Evolutionary conservation across 2,888 invertebrate genomes (phyloP).

Genomic region (Platynereis dumerilii): DNA sequence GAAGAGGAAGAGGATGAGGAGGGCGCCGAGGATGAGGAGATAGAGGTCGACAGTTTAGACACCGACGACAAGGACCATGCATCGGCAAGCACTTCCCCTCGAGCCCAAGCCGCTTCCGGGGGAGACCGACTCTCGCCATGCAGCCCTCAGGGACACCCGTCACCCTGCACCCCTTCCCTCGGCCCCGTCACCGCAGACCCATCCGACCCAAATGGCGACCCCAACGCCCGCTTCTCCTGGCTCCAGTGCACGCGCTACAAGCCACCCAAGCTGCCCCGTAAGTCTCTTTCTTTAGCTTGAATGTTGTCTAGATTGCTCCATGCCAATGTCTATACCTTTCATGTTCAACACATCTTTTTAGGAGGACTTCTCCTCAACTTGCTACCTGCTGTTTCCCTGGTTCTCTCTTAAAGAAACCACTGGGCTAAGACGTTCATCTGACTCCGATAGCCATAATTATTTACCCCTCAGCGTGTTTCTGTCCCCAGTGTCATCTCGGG

Average conservation of each 20-base stretch:
- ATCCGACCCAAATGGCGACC: constrained; percentile 8
- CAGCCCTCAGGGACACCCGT: not conserved
- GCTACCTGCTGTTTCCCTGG: no score
- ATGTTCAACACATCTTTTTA: no score
- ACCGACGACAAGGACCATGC: not conserved
- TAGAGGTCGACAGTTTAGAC: not conserved
- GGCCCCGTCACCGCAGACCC: not conserved
- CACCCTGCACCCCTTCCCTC: constrained; percentile 1
- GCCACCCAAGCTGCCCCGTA: constrained; percentile 59
- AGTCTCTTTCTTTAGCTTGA: constrained; percentile 34
- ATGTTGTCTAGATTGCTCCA: no score
- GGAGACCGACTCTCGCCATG: constrained; percentile 6
- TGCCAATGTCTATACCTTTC: no score
- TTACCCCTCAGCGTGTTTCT: no score
- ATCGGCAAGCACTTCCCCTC: not conserved
- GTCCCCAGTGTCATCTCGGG: no score
- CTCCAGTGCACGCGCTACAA: constrained; percentile 59
- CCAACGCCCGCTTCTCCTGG: constrained; percentile 45
- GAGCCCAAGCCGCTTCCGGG: no score
- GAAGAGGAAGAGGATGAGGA: not conserved
- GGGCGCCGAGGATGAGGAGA: not conserved
- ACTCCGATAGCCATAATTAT: no score
- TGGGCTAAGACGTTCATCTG: no score
- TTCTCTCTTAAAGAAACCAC: no score
- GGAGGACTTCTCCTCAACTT: no score